phyloP scores from a whole-genome alignment of 2,888 invertebrate genomes.

The Teleiodes luculella region DNA sequence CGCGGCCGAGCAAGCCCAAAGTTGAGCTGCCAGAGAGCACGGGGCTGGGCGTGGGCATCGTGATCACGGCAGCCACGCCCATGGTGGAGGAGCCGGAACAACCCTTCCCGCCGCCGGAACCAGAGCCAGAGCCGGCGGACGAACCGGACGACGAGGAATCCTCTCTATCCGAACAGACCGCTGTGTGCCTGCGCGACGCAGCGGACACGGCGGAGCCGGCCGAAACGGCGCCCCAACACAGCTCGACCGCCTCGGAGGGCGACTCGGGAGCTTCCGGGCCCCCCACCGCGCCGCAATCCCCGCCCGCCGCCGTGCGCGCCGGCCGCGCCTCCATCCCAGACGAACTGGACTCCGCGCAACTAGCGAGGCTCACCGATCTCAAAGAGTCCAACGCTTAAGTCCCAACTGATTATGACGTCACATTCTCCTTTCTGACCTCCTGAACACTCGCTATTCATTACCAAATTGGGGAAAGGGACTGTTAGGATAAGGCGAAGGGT shows the following conservation, averaged over 20 bases:
- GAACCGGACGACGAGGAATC: conserved; percentile 64
- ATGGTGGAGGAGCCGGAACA: conserved; percentile 92
- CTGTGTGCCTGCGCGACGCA: conserved; percentile 63
- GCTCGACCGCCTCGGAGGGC: conserved; percentile 83
- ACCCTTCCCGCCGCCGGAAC: conserved; percentile 83
- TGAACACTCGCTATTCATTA: background rate
- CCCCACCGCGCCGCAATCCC: conserved; percentile 72
- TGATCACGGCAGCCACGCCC: conserved; percentile 95
- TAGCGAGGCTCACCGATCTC: conserved; percentile 91
- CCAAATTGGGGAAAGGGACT: background rate
- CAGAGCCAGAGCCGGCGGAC: conserved; percentile 30
- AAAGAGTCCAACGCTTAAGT: conserved; percentile 94
- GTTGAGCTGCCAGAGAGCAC: conserved; percentile 71
- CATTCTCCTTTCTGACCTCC: conserved; percentile 1
- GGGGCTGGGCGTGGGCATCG: conserved; percentile 91
- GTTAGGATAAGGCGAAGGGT: no score
- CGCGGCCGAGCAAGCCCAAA: conserved; percentile 39
- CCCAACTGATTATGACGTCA: conserved; percentile 1
- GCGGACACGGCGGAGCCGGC: conserved; percentile 79
- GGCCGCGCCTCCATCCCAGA: conserved; percentile 92
- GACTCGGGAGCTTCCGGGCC: conserved; percentile 80
- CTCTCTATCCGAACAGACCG: conserved; percentile 70
- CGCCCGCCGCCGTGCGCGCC: conserved; percentile 85
- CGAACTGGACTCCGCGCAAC: conserved; percentile 92
- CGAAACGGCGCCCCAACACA: conserved; percentile 78